A percentile compares a stretch with the other conserved stretches of the same genome.
phyloP scores from a whole-genome alignment of 2,888 invertebrate species.

The Trypoxylon attenuatum region DNA sequence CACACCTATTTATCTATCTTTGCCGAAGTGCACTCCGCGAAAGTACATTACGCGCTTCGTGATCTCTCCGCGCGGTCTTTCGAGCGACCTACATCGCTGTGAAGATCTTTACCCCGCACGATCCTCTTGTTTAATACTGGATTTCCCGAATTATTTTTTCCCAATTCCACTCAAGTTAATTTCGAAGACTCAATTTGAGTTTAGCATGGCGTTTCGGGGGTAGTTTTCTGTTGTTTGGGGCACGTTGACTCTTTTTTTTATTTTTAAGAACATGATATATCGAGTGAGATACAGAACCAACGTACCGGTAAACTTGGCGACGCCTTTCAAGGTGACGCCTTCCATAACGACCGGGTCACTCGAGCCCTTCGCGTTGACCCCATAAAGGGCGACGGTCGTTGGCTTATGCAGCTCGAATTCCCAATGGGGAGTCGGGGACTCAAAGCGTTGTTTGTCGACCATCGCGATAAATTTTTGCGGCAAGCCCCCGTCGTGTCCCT shows the following conservation, averaged over 20 bases:
- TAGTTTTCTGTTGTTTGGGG: too few relatives aligned
- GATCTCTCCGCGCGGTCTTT: conserved; percentile 2
- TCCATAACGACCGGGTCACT: conserved; percentile 90
- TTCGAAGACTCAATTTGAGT: too few relatives aligned
- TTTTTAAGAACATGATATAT: too few relatives aligned
- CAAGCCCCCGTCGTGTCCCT: conserved; percentile 91
- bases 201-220: too few relatives aligned
- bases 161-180: too few relatives aligned
- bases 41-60: conserved; percentile 2
- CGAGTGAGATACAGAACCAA: neutral
- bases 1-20: neutral
- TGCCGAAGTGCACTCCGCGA: neutral
- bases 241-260: too few relatives aligned
- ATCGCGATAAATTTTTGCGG: conserved; percentile 87
- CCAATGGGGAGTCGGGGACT: conserved; percentile 68
- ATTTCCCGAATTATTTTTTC: too few relatives aligned
- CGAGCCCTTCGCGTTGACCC: conserved; percentile 90
- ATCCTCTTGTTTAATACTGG: too few relatives aligned
- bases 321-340: conserved; percentile 88
- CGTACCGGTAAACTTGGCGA: conserved; percentile 77
- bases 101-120: conserved; percentile 10
- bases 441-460: conserved; percentile 65
- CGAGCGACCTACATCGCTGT: conserved; percentile 6
- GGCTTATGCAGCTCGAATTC: conserved; percentile 71
- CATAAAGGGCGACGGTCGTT: conserved; percentile 83